Conservation (phyloP, 2,888 invertebrate species). For the Yponomeuta plumbellus region DNA sequence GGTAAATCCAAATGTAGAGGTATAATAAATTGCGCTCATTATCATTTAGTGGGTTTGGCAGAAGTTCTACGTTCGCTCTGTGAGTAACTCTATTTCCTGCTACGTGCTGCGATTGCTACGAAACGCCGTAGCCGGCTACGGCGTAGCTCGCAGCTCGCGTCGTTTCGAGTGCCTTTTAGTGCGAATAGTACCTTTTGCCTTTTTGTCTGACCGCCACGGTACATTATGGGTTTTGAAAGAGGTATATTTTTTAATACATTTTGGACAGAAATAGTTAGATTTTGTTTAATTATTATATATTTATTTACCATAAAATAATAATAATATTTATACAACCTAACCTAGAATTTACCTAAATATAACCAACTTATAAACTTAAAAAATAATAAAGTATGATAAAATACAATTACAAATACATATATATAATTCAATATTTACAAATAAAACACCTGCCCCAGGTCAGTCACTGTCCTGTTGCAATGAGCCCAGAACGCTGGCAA, state of each 20-base stretch:
- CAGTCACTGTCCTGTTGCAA: too few relatives aligned
- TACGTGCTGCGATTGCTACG: slow-evolving; percentile 65
- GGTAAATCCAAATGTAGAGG: slow-evolving; percentile 28
- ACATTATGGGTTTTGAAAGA: slow-evolving; percentile 44
- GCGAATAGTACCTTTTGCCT: slow-evolving; percentile 48
- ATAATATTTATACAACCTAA: too few relatives aligned
- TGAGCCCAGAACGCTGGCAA: too few relatives aligned
- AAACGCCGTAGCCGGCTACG: slow-evolving; percentile 35
- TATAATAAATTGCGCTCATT: slow-evolving; percentile 56
- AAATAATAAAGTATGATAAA: too few relatives aligned
- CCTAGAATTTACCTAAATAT: too few relatives aligned
- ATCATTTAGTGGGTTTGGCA: slow-evolving; percentile 62
- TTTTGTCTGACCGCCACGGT: slow-evolving; percentile 39
- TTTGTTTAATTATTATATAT: background rate
- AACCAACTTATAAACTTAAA: too few relatives aligned
- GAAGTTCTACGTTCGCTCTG: slow-evolving; percentile 48
- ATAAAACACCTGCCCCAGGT: too few relatives aligned
- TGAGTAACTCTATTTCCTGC: slow-evolving; percentile 63
- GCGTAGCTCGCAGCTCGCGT: slow-evolving; percentile 36
- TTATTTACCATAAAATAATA: too few relatives aligned
- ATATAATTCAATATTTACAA: too few relatives aligned
- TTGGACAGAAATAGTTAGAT: background rate
- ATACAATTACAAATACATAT: too few relatives aligned
- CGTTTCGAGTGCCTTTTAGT: slow-evolving; percentile 48
- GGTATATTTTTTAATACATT: slow-evolving; percentile 20